Evolutionary conservation across 1,140 invertebrate species (phyloP), one percentile per base, ranked within the genome.

Genomic region (Prorops nasuta): DNA sequence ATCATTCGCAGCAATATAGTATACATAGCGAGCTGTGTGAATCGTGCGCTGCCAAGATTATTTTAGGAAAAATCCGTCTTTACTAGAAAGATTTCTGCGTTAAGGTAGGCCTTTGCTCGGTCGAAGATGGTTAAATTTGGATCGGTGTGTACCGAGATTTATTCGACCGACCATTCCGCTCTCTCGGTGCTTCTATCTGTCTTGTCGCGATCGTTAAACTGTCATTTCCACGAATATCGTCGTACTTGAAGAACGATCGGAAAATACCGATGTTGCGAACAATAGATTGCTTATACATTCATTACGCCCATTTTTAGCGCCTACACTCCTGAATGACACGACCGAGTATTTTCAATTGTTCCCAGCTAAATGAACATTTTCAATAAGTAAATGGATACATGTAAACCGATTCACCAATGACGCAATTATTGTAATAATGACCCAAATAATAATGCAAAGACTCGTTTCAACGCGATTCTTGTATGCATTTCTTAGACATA

Each of bases 181-280:
- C 56, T 56, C 44, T 54, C 16, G 53, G 55, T 41, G 37, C 56
- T 37, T 46, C 60, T 58, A 64, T 64, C 59, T 51, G 57, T 62
- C 59, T 56, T 53, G 56, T 54, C 52, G 42, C 21, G 59, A 61
- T 64, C 59, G 62, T 63, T 64, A 64, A 66, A 60, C 54, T 56
- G 62, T 66, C 63, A 66, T 58, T 66, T 66, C 57, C 63, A 66
- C 62, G 56, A 64, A 64, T 64, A 63, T 59, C 56, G 21, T 22
- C 32, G 54, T 44, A 17, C 16, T 31, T 38, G 34, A 46, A 40
- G 56, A 51, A 60, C 58, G 57, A 60, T 60, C 58, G 44, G 47
- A 46, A 47, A 34, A 60, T 44, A 41, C 21, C 46, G 20, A 42
- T 38, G 43, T 39, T 58, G 50, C 20, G 43, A 21, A 31, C 18